phyloP scores from a whole-genome alignment of 2,888 invertebrate genomes.

The Brenthis ino region DNA sequence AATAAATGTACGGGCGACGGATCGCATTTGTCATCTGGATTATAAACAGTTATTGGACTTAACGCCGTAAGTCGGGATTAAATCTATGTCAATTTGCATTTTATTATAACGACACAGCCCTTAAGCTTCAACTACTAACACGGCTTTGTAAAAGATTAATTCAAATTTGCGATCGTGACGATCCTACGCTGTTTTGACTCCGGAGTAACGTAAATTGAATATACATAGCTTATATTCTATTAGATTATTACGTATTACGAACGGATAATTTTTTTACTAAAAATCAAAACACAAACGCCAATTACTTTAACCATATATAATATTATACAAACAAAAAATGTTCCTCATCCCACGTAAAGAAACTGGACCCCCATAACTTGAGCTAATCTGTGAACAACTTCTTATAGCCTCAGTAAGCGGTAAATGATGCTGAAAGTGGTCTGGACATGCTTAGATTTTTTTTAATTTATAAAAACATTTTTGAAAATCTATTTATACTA shows the following conservation, averaged over 20 bases:
- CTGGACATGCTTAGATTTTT: no score
- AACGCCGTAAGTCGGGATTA: conserved; percentile 73
- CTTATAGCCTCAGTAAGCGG: no score
- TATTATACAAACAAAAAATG: no score
- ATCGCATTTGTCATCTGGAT: conserved; percentile 53
- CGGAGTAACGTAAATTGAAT: conserved; percentile 47
- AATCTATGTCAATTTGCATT: conserved; percentile 79
- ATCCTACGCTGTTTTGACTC: conserved; percentile 34
- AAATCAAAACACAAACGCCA: no score
- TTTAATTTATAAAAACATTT: no score
- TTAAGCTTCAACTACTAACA: conserved; percentile 68
- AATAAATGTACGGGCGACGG: conserved; percentile 20
- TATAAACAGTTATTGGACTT: conserved; percentile 75
- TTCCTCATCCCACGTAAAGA: no score
- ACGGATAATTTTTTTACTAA: no score
- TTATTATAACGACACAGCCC: conserved; percentile 71
- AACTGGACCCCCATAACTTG: no score
- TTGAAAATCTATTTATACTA: no score
- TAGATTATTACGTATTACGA: conserved; percentile 48
- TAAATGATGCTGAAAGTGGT: no score
- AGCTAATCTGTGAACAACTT: no score
- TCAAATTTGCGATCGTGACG: conserved; percentile 49
- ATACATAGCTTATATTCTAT: conserved; percentile 46
- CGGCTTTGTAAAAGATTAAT: conserved; percentile 63
- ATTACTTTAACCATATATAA: no score